Conservation (phyloP, 2,797 vertebrate genomes). For the Myotis planiceps region DNA sequence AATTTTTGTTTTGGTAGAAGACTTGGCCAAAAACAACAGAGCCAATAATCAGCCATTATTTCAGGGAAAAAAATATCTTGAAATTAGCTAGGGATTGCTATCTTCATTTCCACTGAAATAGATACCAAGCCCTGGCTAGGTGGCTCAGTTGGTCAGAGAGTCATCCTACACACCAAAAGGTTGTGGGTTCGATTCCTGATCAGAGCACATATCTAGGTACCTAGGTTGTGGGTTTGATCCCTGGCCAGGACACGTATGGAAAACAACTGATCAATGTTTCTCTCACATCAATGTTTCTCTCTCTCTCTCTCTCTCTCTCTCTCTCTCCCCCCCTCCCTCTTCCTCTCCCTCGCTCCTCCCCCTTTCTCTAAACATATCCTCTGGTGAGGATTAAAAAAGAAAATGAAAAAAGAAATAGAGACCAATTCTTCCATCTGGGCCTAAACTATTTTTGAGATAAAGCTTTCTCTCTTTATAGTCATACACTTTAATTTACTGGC, state of each 20-base stretch:
- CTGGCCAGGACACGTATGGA: background rate
- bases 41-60: constrained; percentile 50
- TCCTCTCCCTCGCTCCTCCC: background rate
- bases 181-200: background rate
- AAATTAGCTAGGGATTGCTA: constrained; percentile 10
- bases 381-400: background rate
- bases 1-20: constrained; percentile 67
- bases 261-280: background rate
- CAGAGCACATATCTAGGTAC: background rate
- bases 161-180: background rate
- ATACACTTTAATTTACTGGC: constrained; percentile 58
- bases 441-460: constrained; percentile 53
- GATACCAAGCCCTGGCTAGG: background rate
- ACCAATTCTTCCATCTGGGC: constrained; percentile 31
- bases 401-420: background rate
- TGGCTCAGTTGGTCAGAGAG: background rate
- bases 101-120: constrained; percentile 33
- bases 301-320: too few species aligned
- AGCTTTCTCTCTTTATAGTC: constrained; percentile 39
- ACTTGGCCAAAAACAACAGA: constrained; percentile 66
- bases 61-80: background rate
- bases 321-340: too few species aligned
- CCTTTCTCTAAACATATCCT: background rate
- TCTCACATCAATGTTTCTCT: too few species aligned
- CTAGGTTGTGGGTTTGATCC: background rate